Percentiles rank a stretch among this genome's conserved stretches.
phyloP scores from a whole-genome alignment of 1,140 invertebrate species.

The Drosophila ogumai region DNA sequence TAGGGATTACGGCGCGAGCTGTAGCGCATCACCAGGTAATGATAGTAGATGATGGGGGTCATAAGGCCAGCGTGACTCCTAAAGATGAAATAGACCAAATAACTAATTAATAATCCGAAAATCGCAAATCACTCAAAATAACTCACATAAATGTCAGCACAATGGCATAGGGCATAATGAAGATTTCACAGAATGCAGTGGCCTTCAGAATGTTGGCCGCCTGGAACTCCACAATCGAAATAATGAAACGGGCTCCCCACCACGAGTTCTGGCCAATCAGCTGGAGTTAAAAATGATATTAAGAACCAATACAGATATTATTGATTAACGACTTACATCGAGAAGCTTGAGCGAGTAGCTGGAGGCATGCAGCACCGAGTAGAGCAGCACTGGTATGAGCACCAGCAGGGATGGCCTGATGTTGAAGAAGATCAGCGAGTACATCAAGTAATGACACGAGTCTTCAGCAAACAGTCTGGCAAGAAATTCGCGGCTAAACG shows the following conservation, averaged over 20 bases:
- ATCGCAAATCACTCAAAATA: neutral
- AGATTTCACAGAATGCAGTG: constrained; percentile 95
- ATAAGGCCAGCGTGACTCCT: constrained; percentile 93
- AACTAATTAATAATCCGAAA: neutral
- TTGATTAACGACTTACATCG: constrained; percentile 90
- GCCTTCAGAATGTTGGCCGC: constrained; percentile 94
- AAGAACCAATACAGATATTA: neutral
- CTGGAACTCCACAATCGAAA: constrained; percentile 94
- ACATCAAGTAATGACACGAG: constrained; percentile 98
- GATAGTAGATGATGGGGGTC: constrained; percentile 97
- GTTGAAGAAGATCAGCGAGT: constrained; percentile 96
- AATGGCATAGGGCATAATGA: constrained; percentile 94
- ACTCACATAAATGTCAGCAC: constrained; percentile 13
- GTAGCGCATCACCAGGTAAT: constrained; percentile 95
- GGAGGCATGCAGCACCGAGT: constrained; percentile 95
- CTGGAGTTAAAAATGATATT: constrained; percentile 85
- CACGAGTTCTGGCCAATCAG: constrained; percentile 94
- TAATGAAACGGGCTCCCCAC: constrained; percentile 93
- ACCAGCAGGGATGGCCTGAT: constrained; percentile 94
- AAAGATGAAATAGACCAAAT: neutral
- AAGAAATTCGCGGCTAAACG: constrained; percentile 93
- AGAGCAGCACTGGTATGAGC: constrained; percentile 94
- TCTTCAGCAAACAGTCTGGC: constrained; percentile 93
- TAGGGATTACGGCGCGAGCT: constrained; percentile 97
- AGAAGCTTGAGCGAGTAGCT: constrained; percentile 95